These are phyloP conservation scores for Tolmerus cingulatus DNA, from an alignment of 2,888 invertebrate species.

Conservation along the genomic window DNA sequence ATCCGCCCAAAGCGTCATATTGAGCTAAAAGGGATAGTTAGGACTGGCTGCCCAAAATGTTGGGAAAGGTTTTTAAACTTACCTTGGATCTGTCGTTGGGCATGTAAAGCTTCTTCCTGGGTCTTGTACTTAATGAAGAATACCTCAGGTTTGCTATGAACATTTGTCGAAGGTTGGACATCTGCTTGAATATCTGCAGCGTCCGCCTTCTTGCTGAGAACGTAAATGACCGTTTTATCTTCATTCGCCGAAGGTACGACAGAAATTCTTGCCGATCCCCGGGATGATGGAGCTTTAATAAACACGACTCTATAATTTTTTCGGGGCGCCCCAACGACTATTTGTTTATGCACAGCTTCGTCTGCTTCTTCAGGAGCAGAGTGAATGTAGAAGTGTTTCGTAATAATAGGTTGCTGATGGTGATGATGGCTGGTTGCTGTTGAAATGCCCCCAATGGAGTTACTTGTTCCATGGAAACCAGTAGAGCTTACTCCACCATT, in stretches of 20 bases:
- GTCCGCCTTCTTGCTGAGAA: slow-evolving; percentile 61
- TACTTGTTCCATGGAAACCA: background rate
- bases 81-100: slow-evolving; percentile 61
- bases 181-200: slow-evolving; percentile 58
- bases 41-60: background rate
- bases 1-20: slow-evolving; percentile 61
- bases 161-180: slow-evolving; percentile 56
- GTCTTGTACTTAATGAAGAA: slow-evolving; percentile 64
- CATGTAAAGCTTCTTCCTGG: slow-evolving; percentile 60
- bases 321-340: slow-evolving; percentile 57
- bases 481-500: background rate
- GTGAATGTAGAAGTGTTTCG: slow-evolving; percentile 63
- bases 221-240: slow-evolving; percentile 63
- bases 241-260: slow-evolving; percentile 58
- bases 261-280: slow-evolving; percentile 55
- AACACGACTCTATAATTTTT: slow-evolving; percentile 63
- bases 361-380: slow-evolving; percentile 62
- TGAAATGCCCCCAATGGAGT: background rate
- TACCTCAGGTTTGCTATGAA: slow-evolving; percentile 62
- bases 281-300: slow-evolving; percentile 59
- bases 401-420: slow-evolving; percentile 50
- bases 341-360: slow-evolving; percentile 45
- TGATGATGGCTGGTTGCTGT: background rate
- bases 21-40: slow-evolving; percentile 55
- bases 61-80: background rate